A percentile compares a stretch with the other conserved stretches of the same genome.
Conservation (phyloP, 2,797 vertebrate genomes). For the Poeciliopsis turneri region DNA sequence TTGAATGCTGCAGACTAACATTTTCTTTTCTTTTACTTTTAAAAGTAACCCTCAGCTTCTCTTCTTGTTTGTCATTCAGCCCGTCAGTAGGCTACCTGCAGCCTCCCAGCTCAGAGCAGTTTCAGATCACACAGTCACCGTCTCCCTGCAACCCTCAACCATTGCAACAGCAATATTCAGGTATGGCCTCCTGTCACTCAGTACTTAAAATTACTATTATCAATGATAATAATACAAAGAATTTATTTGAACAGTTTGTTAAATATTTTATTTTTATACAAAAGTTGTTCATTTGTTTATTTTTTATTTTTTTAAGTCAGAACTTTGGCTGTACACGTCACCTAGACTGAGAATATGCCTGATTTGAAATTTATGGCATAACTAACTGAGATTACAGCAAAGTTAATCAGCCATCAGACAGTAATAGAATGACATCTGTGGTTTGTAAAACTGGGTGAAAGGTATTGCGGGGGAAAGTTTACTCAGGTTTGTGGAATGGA, state of each 20-base stretch:
- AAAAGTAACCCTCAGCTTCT: not conserved
- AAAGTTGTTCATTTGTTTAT: not conserved
- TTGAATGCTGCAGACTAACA: not conserved
- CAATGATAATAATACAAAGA: not conserved
- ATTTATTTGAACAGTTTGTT: not conserved
- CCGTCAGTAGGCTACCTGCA: constrained; percentile 94
- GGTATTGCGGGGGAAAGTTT: constrained; percentile 52
- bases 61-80: constrained; percentile 68
- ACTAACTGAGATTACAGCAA: not conserved
- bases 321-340: not conserved
- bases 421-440: not conserved
- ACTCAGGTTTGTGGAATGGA: constrained; percentile 20
- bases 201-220: not conserved
- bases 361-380: not conserved
- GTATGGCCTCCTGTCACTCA: constrained; percentile 65
- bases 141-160: constrained; percentile 95
- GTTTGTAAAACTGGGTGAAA: constrained; percentile 43
- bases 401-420: not conserved
- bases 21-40: not conserved
- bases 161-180: constrained; percentile 99
- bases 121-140: constrained; percentile 93
- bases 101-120: constrained; percentile 93
- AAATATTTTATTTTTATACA: not conserved
- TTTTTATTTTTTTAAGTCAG: not conserved
- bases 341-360: not conserved